Evolutionary conservation across 64 coral and sea anemone species (phyloP), one percentile per base, ranked within the genome.

Genomic region (Montipora efflorescens): DNA sequence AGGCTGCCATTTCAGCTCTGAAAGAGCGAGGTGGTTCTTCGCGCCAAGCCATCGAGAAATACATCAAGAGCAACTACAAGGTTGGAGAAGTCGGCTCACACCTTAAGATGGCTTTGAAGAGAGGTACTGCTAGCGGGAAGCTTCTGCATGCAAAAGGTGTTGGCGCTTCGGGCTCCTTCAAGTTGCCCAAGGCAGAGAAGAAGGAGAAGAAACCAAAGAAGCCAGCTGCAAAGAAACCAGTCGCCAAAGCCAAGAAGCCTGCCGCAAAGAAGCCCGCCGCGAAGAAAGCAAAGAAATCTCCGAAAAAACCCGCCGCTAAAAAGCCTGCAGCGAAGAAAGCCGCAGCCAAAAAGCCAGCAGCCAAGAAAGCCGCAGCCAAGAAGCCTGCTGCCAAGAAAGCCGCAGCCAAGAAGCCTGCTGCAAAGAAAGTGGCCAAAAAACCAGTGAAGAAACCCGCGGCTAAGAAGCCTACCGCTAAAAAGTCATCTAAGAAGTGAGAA

Each of bases 1-100:
- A 45, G 62, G 82, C 82, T 25, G 82, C 82, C 15, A 85, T 85
- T 19, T 22, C 2, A 8, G 22, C 82, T 6, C 28, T 85, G 57
- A 85, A 85, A 68, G 61, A 85, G 43, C 82, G 82, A 45, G 67
- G 22, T 44, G 82, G 59, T 62, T 85, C 82, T 15, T 85, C 82
- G 13, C 82, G 82, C 8, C 82, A 85, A 68, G 82, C 82, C 57
- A 85, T 85, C 82, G 82, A 61, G 23, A 85, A 85, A 28, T 85
- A 85, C 61, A 85, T 85, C 61, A 85, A 85, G 45, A 58, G 14
- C 51, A 85, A 85, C 82, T 85, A 85, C 82, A 85, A 58, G 82
- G 82, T 85, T 59, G 82, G 61, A 20, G 61, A 85, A 12, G 50
- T 58, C 13, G 82, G 61, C 13, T 4, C 62, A 3, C 61, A 67